Percentiles rank a stretch among this genome's conserved stretches.
Conservation (phyloP, 2,888 invertebrate species). For the Callinectes sapidus region DNA sequence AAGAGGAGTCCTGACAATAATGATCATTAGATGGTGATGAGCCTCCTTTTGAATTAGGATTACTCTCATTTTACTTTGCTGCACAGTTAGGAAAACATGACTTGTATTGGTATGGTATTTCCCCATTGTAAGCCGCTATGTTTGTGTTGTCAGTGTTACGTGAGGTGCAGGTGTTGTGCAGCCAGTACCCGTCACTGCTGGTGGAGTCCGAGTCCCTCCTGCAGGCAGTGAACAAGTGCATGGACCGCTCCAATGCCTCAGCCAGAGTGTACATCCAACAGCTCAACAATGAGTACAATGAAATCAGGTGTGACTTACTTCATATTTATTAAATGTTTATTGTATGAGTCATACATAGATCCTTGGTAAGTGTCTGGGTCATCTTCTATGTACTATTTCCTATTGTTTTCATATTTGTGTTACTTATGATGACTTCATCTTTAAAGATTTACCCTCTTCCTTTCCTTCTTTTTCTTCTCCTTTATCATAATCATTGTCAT, state of each 20-base stretch:
- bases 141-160: constrained; percentile 81
- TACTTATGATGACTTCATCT: neutral
- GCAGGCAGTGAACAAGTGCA: constrained; percentile 80
- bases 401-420: neutral
- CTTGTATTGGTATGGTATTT: neutral
- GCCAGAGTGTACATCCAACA: constrained; percentile 76
- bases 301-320: constrained; percentile 72
- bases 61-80: neutral
- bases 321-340: neutral
- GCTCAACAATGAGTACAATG: constrained; percentile 75
- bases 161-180: constrained; percentile 88
- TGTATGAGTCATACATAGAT: neutral
- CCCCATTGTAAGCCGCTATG: neutral
- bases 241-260: constrained; percentile 83
- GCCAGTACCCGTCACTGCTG: constrained; percentile 87
- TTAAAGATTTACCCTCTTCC: neutral
- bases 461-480: neutral
- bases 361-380: neutral
- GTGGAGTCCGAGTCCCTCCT: constrained; percentile 65
- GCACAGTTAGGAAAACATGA: neutral
- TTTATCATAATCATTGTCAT: too few species aligned
- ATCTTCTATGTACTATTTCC: neutral
- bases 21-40: neutral
- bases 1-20: neutral
- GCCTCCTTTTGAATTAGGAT: neutral